Base-by-base conservation (phyloP, 2,113 vertebrate genomes). In the Anser brachyrhynchus region DNA sequence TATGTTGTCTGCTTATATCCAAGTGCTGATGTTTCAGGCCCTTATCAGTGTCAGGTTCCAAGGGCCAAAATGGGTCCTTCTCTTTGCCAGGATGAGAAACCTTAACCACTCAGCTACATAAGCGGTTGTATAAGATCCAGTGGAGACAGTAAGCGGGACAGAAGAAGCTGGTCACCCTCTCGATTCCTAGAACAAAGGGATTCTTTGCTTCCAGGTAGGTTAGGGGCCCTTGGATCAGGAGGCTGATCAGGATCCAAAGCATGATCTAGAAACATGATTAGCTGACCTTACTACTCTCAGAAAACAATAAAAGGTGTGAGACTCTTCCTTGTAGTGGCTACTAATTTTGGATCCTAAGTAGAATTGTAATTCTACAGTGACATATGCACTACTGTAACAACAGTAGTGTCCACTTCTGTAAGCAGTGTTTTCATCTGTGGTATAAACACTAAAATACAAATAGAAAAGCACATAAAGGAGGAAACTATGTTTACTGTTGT, bases 301-400 rank as follows among this genome's bases (percentile, higher is more conserved):
- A 57, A 69, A 66, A 55, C 44, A 82, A 35, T 10, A 57, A 71
- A 41, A 79, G 31, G 58, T 7, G 17, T 0, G 0, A 59, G 10
- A 82, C 83, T 54, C 72, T 62, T 91, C 52, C 28, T 78, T 67
- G 35, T 22, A 66, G 59, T 19, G n/a, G 54, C 64, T 76, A 23
- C 64, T 66, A n/a, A 46, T 54, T 82, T 87, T 69, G 54, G 52
- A 78, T 65, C 14, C 35, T 49, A 43, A 25, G 17, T 17, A 90
- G 54, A 79, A 39, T 6, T 20, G 3, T 64, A 59, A 61, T 69
- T 75, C 57, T 85, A 22, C 62, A 52, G 11, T 23, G 73, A 84
- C 16, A 59, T 6, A 17, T 62, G 78, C 66, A 26, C 33, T 57
- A 39, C 44, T 51, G 44, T 20, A 86, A 23, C 17, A 67, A 58